Evolutionary conservation across 2,888 invertebrate genomes (phyloP).

Genomic region (Leptothorax acervorum): DNA sequence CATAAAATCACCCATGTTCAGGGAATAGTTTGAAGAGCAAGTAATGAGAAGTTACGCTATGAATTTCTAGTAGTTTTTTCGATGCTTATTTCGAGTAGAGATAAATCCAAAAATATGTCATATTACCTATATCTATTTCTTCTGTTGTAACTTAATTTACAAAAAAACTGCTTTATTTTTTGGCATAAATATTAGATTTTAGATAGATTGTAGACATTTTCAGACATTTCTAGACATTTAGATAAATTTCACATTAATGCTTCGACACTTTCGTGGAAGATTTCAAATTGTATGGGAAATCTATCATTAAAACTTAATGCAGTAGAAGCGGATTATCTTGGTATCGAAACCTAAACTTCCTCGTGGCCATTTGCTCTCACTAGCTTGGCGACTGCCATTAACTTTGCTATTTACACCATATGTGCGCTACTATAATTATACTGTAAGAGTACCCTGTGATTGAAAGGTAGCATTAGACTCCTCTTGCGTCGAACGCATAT

Average conservation of each 20-base stretch:
- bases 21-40: conserved; percentile 7
- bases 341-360: conserved; percentile 19
- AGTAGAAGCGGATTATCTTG: background rate
- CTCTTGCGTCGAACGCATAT: conserved; percentile 50
- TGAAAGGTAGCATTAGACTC: conserved; percentile 59
- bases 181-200: too few species aligned
- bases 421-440: conserved; percentile 70
- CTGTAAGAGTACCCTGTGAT: conserved; percentile 66
- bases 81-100: background rate
- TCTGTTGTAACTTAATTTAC: background rate
- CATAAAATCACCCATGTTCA: background rate
- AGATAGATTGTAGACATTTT: too few species aligned
- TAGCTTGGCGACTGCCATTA: conserved; percentile 60
- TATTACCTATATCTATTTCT: background rate
- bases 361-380: conserved; percentile 56
- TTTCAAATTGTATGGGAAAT: background rate
- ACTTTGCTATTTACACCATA: conserved; percentile 63
- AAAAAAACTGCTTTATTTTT: background rate
- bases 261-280: background rate
- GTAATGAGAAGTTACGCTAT: background rate
- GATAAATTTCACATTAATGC: background rate
- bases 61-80: background rate
- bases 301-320: conserved; percentile 31
- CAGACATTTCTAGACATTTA: too few species aligned
- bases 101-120: background rate